Percentiles rank a stretch among this genome's conserved stretches.
Conservation (phyloP, 2,113 vertebrate genomes). For the Motacilla alba region DNA sequence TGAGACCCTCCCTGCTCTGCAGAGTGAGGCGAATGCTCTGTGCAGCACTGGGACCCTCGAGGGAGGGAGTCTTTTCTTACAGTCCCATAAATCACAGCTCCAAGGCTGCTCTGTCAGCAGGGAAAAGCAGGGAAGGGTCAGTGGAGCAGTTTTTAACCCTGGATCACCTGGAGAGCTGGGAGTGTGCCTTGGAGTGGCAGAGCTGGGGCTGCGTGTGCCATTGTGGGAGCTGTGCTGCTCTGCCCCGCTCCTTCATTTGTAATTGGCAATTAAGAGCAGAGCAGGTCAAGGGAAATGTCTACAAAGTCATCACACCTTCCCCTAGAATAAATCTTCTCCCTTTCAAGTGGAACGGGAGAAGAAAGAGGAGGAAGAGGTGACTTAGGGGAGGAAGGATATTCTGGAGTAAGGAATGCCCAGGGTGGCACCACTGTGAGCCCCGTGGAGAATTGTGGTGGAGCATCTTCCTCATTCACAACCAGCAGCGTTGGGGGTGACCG, state of each 20-base stretch:
- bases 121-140: background rate
- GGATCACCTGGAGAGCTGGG: fast-evolving
- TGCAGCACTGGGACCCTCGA: background rate
- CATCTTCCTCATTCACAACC: background rate
- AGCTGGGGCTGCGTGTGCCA: background rate
- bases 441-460: fast-evolving
- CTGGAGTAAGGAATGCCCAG: background rate
- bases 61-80: background rate
- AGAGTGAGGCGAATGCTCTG: fast-evolving
- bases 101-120: background rate
- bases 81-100: background rate
- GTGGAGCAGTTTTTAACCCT: background rate
- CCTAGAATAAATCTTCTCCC: background rate
- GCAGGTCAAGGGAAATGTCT: background rate
- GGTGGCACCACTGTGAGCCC: background rate
- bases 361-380: background rate
- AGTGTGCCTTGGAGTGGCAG: background rate
- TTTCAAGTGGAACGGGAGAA: background rate
- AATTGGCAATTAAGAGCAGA: background rate
- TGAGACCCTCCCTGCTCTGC: background rate
- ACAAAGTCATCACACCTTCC: background rate
- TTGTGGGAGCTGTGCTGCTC: background rate
- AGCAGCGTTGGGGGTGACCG: fast-evolving
- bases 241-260: fast-evolving
- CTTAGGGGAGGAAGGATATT: background rate